Evolutionary conservation across 2,113 vertebrate genomes (phyloP).

Genomic region (Crypturellus undulatus): DNA sequence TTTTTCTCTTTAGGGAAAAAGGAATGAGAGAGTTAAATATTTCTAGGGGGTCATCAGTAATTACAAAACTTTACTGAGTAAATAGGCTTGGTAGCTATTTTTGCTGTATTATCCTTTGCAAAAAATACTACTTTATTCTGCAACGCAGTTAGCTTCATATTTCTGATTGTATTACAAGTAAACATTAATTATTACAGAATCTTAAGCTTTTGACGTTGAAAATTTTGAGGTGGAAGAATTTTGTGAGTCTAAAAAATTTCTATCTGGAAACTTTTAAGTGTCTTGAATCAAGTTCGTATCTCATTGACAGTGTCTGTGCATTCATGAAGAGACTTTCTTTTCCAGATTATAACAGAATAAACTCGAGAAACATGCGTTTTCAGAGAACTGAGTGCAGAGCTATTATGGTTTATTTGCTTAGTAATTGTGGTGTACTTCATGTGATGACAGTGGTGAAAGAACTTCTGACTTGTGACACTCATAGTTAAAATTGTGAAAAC

Average conservation of each 20-base stretch:
- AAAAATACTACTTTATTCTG: not conserved
- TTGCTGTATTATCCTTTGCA: accelerated
- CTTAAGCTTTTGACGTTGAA: not conserved
- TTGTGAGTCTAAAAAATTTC: not conserved
- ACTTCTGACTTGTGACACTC: not conserved
- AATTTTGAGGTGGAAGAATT: not conserved
- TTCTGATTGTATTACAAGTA: not conserved
- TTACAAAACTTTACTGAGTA: not conserved
- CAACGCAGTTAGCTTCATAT: not conserved
- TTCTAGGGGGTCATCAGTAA: not conserved
- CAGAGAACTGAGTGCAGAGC: not conserved
- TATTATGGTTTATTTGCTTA: not conserved
- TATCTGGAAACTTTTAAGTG: not conserved
- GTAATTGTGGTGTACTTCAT: not conserved
- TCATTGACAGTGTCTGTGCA: not conserved
- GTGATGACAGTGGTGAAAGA: not conserved
- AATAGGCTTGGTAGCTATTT: not conserved
- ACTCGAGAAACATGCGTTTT: not conserved
- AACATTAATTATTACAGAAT: not conserved
- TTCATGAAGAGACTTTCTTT: not conserved
- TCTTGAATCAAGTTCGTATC: not conserved
- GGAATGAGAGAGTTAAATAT: not conserved
- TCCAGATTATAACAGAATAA: not conserved
- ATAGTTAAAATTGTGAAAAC: not conserved
- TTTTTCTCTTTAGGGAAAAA: not conserved